Base-by-base conservation (phyloP, 2,888 invertebrate species). In the Volucella inanis region DNA sequence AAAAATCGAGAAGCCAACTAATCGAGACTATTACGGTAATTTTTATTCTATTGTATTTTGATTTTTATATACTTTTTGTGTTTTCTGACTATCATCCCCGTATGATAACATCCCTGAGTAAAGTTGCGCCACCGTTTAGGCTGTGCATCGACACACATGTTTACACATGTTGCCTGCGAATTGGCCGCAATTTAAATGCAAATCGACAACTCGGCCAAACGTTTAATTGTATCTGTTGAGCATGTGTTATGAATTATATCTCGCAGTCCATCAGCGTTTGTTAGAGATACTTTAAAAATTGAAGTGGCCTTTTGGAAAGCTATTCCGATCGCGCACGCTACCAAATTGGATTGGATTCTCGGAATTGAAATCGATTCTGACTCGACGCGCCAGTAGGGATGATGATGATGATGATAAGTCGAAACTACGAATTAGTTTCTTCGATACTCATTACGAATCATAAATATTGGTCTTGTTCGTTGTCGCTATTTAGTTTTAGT, bases 171-270 rank as follows among this genome's bases (percentile, higher is more conserved):
- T 68, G 49, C 9, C 31, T 49, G 49, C 6, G 12, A 14, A 43
- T 54, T 14, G 41, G 12, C 49, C 18, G 15, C 47, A 38, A 70
- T 62, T 70, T 62, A n/a, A 54, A 77, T 77, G 77, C 77, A 70
- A 77, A 77, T 77, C 45, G n/a, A 31, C 38, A 8, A 39, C 2
- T 38, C 41, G 59, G 22, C 22, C 43, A 43, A 18, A 9, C 49
- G 64, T 64, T 55, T 57, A 64, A 64, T 41, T 55, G 61, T 50
- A 55, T 70, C 38, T 78, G 77, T 70, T 70, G 43, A 70, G 77
- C 77, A 78, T 78, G 49, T 83, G 83, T 70, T 83, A 78, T 78
- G 52, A 75, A 57, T 74, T 74, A 50, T 70, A 83, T 78, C 83
- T 83, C 68, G 67, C 62, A 83, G 43, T 55, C 61, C 55, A 83